These are phyloP conservation scores for Holacanthella duospinosa DNA, from an alignment of 2,888 invertebrate genomes.

Conservation along the genomic window DNA sequence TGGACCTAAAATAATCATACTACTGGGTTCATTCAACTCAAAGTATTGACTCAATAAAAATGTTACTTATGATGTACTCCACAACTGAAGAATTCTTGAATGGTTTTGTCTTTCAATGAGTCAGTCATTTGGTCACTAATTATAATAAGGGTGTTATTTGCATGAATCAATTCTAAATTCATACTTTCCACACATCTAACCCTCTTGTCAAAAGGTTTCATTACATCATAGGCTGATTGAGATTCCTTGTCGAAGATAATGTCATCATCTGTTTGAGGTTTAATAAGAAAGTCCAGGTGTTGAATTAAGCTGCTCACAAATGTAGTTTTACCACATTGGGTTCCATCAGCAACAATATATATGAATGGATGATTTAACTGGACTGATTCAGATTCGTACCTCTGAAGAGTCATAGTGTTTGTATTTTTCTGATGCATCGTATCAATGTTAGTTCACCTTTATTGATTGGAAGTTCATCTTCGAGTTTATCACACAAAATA, in stretches of 20 bases:
- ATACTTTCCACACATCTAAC: conserved; percentile 2
- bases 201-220: not conserved
- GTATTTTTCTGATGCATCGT: not conserved
- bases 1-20: not conserved
- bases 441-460: not conserved
- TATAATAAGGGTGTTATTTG: not conserved
- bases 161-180: conserved; percentile 1
- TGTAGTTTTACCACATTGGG: conserved; percentile 8
- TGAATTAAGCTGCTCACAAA: not conserved
- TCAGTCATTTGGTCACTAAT: conserved; percentile 14
- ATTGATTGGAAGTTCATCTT: not conserved
- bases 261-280: not conserved
- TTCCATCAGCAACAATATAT: conserved; percentile 6
- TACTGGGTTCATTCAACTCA: not conserved
- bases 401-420: too few species aligned
- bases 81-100: conserved; percentile 9
- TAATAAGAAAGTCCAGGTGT: not conserved
- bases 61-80: conserved; percentile 12
- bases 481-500: not conserved
- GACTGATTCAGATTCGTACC: too few species aligned
- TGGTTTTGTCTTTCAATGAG: conserved; percentile 7
- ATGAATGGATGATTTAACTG: not conserved
- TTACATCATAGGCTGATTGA: conserved; percentile 11
- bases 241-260: conserved; percentile 9
- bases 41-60: not conserved